Evolutionary conservation across 1,140 invertebrate genomes (phyloP).

Genomic region (Drosophila tsacasi): DNA sequence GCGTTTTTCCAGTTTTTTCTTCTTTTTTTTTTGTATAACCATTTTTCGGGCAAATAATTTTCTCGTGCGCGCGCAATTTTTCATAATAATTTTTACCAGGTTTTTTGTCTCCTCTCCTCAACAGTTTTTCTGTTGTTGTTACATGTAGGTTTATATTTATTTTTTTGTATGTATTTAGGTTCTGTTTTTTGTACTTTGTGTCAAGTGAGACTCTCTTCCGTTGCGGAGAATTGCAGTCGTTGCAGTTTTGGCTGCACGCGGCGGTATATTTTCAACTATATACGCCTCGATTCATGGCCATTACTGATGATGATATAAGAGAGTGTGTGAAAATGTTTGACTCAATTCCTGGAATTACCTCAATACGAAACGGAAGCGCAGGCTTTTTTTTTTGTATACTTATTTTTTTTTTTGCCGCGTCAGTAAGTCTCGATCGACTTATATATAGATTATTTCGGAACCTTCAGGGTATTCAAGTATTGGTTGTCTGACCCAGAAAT

Average conservation of each 20-base stretch:
- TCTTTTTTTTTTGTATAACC: constrained; percentile 30
- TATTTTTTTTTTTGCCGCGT: constrained; percentile 52
- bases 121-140: constrained; percentile 16
- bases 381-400: constrained; percentile 14
- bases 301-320: constrained; percentile 57
- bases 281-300: constrained; percentile 61
- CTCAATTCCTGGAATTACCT: constrained; percentile 72
- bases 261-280: constrained; percentile 13
- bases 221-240: constrained; percentile 59
- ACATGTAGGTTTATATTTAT: constrained; percentile 13
- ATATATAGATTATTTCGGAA: constrained; percentile 32
- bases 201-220: constrained; percentile 40
- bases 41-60: constrained; percentile 41
- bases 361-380: constrained; percentile 67
- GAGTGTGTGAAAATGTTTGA: constrained; percentile 72
- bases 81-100: constrained; percentile 61
- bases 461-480: background rate
- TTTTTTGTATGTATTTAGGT: constrained; percentile 4
- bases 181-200: constrained; percentile 4
- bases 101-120: constrained; percentile 18
- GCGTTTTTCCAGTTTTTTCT: constrained; percentile 75
- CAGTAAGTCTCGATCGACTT: constrained; percentile 44
- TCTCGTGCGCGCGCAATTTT: constrained; percentile 69
- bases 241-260: constrained; percentile 69
- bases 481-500: constrained; percentile 37